phyloP scores from a whole-genome alignment of 2,888 invertebrate species.

The Diachrysia chrysitis region DNA sequence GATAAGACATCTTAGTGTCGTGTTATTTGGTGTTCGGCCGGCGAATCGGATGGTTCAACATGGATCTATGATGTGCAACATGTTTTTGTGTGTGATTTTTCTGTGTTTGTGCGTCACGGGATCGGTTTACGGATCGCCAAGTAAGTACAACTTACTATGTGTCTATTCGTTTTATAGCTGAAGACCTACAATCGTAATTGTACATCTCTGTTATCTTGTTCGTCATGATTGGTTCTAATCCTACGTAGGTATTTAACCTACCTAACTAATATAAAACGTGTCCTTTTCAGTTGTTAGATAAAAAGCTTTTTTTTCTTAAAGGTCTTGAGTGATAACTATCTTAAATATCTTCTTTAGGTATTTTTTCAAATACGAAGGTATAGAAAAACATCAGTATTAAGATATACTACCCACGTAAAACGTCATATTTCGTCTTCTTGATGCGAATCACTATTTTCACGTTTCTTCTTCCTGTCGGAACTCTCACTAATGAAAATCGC shows the following conservation, averaged over 20 bases:
- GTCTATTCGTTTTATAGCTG: neutral
- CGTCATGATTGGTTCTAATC: neutral
- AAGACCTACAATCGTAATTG: neutral
- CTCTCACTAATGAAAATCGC: neutral
- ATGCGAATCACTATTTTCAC: neutral
- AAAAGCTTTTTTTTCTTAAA: too few species aligned
- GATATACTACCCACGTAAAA: neutral
- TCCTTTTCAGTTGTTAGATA: neutral
- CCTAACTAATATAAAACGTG: neutral
- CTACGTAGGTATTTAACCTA: neutral
- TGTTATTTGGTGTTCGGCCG: slow-evolving; percentile 77
- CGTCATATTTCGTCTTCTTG: neutral
- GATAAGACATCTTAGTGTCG: slow-evolving; percentile 65
- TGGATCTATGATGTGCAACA: slow-evolving; percentile 75
- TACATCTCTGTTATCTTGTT: neutral
- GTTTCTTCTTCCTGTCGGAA: neutral
- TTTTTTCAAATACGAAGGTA: neutral
- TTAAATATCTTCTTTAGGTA: neutral
- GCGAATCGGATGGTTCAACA: slow-evolving; percentile 70
- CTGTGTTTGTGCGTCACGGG: slow-evolving; percentile 78
- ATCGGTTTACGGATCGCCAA: slow-evolving; percentile 76
- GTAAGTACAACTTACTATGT: slow-evolving; percentile 73
- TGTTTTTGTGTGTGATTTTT: slow-evolving; percentile 81
- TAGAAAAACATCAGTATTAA: neutral
- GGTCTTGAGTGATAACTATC: neutral